Evolutionary conservation across 2,113 vertebrate species (phyloP).

Genomic region (Haliaeetus leucogaster): DNA sequence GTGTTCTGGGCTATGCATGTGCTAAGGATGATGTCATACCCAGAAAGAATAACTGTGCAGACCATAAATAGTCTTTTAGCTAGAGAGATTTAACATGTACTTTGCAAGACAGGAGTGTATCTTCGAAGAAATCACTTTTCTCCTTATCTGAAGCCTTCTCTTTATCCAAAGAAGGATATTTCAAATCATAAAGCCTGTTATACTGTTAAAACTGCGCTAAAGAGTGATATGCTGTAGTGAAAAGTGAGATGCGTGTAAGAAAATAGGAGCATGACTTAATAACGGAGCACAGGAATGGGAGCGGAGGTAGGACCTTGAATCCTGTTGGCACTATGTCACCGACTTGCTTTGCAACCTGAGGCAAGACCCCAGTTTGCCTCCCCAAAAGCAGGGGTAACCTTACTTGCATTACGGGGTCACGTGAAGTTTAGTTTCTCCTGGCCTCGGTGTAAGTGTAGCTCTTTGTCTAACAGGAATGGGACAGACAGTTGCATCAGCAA

Average conservation of each 20-base stretch:
- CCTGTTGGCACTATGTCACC: not conserved
- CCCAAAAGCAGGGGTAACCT: not conserved
- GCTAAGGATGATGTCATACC: slow-evolving; percentile 1
- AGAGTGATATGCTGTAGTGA: not conserved
- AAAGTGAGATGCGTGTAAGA: not conserved
- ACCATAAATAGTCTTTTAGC: not conserved
- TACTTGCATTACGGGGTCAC: not conserved
- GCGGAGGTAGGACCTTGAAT: not conserved
- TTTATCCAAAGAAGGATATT: not conserved
- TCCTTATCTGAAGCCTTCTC: not conserved
- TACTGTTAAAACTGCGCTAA: not conserved
- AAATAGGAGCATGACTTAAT: not conserved
- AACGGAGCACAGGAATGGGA: not conserved
- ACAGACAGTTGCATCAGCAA: not conserved
- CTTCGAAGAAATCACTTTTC: not conserved
- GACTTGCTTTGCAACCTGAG: not conserved
- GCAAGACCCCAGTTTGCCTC: not conserved
- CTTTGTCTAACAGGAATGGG: not conserved
- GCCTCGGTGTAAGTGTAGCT: not conserved
- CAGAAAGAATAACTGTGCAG: not conserved
- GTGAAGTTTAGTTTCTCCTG: not conserved
- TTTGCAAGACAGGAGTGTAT: not conserved
- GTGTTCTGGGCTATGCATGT: not conserved
- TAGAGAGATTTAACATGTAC: not conserved
- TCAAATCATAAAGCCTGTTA: not conserved